Evolutionary conservation across 2,888 invertebrate species (phyloP), one percentile per base, ranked within the genome.

Genomic region (Chrysotoxum bicinctum): DNA sequence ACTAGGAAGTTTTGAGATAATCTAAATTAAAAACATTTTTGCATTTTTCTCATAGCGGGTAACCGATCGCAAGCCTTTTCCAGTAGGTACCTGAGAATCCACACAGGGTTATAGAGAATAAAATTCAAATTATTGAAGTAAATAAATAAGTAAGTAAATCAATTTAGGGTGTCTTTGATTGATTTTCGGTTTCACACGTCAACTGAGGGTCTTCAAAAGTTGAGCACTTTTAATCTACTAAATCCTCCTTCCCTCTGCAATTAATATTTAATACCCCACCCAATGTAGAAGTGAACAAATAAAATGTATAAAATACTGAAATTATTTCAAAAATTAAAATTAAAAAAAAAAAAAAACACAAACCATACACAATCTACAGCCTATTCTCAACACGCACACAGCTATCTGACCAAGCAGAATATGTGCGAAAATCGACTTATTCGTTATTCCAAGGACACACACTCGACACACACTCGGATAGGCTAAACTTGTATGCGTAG

Each of bases 361-460:
- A 35, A 58, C 14, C 58, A 37, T 23, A 37, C 23, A 30, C 43
- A 62, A 62, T 43, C 43, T 26, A 26, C 30, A 64, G 19, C 45
- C 14, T 19, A 64, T 64, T 30, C 64, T 62, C 43, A 64, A 45
- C 64, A 30, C 30, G 26, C 54, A 54, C 16, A 7, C 45, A 64
- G 4, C 21, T 10, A 35, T 35, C 35, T 32, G 66, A 19, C 50
- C 52, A 23, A 73, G 48, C 37, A n/a, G 14, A 66, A 54, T 72
- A 66, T 77, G 23, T 56, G 68, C 48, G 62, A 30, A 60, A 62
- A 68, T 62, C 23, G 72, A 77, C 68, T 48, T 68, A 60, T 54
- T 54, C 72, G 45, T 40, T 60, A 40, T 52, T 78, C 78, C 82
- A 82, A 77, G 77, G 77, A 82, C 68, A 54, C 66, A 54, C 54